Conservation (phyloP, 2,888 invertebrate species). For the Esperia sulphurella region DNA sequence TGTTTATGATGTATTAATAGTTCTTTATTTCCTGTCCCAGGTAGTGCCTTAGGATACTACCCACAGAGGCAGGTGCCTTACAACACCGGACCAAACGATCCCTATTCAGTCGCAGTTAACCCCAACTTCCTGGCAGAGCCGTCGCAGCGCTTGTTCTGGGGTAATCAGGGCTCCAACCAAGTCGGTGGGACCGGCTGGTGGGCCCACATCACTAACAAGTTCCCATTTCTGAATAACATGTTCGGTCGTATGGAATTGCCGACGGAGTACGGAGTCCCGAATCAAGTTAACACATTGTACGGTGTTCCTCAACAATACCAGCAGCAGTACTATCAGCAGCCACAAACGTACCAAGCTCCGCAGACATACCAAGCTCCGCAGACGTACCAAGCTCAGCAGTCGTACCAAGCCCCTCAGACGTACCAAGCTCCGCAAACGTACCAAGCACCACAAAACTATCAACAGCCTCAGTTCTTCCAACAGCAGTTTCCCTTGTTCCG, state of each 20-base stretch:
- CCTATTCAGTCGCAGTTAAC: slow-evolving; percentile 43
- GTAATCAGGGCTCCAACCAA: slow-evolving; percentile 61
- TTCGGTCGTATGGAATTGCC: slow-evolving; percentile 65
- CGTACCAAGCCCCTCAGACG: slow-evolving; percentile 1
- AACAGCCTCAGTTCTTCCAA: slow-evolving; percentile 24
- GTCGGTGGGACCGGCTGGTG: slow-evolving; percentile 68
- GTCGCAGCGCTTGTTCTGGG: slow-evolving; percentile 65
- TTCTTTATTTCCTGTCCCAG: slow-evolving; percentile 43
- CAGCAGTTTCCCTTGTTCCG: slow-evolving; percentile 20
- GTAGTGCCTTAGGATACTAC: slow-evolving; percentile 56
- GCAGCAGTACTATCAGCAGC: slow-evolving; percentile 21
- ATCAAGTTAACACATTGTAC: slow-evolving; percentile 25
- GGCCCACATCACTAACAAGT: slow-evolving; percentile 66
- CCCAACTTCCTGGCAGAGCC: slow-evolving; percentile 48
- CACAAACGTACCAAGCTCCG: slow-evolving; percentile 23
- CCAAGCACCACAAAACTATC: slow-evolving; percentile 28
- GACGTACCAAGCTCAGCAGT: slow-evolving; percentile 12
- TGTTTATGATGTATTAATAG: not conserved
- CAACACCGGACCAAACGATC: slow-evolving; percentile 54
- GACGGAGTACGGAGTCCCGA: slow-evolving; percentile 37
- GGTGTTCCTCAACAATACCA: slow-evolving; percentile 26
- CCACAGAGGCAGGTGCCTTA: slow-evolving; percentile 57
- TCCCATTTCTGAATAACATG: slow-evolving; percentile 63
- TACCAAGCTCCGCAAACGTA: slow-evolving; percentile 15
- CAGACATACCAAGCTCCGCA: slow-evolving; percentile 28